Evolutionary conservation across 2,113 vertebrate genomes (phyloP).

Genomic region (Pavo muticus): DNA sequence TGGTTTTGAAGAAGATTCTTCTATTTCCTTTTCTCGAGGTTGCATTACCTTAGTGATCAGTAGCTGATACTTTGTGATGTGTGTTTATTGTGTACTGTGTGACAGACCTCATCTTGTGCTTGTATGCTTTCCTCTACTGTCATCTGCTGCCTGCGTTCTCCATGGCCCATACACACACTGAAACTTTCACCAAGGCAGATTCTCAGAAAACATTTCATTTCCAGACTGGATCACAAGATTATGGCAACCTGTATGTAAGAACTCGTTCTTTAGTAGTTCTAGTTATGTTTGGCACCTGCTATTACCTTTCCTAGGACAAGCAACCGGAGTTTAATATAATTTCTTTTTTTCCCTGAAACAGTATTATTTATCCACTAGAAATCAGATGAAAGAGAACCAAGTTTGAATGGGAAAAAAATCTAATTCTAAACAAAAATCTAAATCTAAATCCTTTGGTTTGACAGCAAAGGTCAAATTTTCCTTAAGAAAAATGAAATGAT

Average conservation of each 20-base stretch:
- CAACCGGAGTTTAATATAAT: not conserved
- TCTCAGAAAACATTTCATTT: not conserved
- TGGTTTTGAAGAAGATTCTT: not conserved
- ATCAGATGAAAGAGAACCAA: not conserved
- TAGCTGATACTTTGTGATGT: not conserved
- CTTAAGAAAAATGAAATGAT: not conserved
- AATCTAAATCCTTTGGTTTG: not conserved
- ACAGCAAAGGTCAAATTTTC: not conserved
- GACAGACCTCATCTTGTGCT: not conserved
- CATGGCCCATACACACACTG: fast-evolving
- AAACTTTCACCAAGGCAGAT: not conserved
- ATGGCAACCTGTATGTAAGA: not conserved
- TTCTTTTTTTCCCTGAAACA: not conserved
- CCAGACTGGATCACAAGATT: not conserved
- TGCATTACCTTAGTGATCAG: not conserved
- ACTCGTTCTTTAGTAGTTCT: not conserved
- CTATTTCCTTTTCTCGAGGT: not conserved
- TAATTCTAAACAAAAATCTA: not conserved
- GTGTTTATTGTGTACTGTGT: not conserved
- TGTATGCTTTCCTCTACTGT: not conserved
- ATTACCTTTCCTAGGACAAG: not conserved
- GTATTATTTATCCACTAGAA: not conserved
- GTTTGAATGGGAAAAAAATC: not conserved
- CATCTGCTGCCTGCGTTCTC: not conserved
- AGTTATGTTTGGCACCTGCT: not conserved